Evolutionary conservation across 2,888 invertebrate genomes (phyloP).

Genomic region (Patella depressa): DNA sequence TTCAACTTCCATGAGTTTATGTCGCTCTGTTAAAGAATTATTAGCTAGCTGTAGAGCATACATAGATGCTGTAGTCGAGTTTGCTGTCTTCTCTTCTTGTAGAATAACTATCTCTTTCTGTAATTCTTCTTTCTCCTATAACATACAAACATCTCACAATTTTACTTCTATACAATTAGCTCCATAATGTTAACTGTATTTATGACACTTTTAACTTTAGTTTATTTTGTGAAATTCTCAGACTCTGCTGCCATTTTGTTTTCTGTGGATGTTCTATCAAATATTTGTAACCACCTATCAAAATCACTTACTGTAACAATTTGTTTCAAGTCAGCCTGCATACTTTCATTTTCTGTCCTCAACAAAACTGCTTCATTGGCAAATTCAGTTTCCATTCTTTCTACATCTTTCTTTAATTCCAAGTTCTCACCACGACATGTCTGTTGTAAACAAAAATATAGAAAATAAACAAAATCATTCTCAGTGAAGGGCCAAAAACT

Average conservation of each 20-base stretch:
- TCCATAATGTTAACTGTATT: too few species aligned
- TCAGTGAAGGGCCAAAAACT: too few species aligned
- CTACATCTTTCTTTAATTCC: conserved; percentile 43
- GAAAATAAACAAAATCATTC: not conserved
- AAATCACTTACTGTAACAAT: conserved; percentile 22
- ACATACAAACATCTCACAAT: conserved; percentile 1
- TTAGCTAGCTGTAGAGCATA: conserved; percentile 35
- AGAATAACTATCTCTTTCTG: conserved; percentile 37
- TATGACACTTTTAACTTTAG: too few species aligned
- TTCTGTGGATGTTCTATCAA: not conserved
- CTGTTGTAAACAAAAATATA: conserved; percentile 29
- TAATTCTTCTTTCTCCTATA: conserved; percentile 49
- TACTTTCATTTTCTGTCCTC: conserved; percentile 35
- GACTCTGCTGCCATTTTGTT: too few species aligned
- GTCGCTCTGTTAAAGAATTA: conserved; percentile 40
- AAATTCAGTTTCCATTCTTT: conserved; percentile 43
- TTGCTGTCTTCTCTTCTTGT: conserved; percentile 35
- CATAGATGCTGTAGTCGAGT: conserved; percentile 30
- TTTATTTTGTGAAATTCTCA: too few species aligned
- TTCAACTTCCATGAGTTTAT: conserved; percentile 35
- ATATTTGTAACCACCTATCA: conserved; percentile 14
- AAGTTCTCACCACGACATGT: conserved; percentile 41
- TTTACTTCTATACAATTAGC: not conserved
- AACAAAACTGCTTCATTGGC: conserved; percentile 38
- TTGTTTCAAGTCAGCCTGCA: conserved; percentile 33